Percentiles rank a stretch among this genome's conserved stretches.
These are phyloP conservation scores for Hyppa rectilinea DNA, from an alignment of 2,888 invertebrate species.

Conservation along the genomic window DNA sequence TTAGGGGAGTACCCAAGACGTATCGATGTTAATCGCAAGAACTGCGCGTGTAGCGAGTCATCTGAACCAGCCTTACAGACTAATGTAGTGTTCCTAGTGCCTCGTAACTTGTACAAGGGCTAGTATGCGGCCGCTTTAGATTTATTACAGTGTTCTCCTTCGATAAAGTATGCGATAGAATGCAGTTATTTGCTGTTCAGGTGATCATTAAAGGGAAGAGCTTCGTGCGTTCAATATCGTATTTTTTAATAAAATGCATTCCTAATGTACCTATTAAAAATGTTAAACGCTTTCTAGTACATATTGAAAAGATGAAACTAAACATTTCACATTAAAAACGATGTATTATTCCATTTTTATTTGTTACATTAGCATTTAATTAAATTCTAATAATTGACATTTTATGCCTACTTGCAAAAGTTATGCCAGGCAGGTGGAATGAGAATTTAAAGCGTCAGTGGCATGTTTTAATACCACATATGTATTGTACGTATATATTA, in stretches of 20 bases:
- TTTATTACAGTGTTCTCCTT: slow-evolving; percentile 36
- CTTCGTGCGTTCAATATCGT: neutral
- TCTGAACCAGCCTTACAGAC: slow-evolving; percentile 32
- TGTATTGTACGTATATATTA: neutral
- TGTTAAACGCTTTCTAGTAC: too few species aligned
- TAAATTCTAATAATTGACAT: neutral
- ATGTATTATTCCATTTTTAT: too few species aligned
- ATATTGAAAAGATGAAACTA: neutral
- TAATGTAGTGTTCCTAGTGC: slow-evolving; percentile 23
- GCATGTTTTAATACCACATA: slow-evolving; percentile 2
- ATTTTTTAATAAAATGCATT: neutral
- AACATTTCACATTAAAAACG: neutral
- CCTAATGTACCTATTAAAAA: too few species aligned
- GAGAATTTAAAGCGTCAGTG: slow-evolving; percentile 8
- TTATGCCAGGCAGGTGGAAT: slow-evolving; percentile 24
- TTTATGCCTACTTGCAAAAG: neutral
- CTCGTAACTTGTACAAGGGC: slow-evolving; percentile 45
- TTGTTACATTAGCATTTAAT: too few species aligned
- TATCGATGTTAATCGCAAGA: neutral
- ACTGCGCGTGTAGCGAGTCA: neutral
- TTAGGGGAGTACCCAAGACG: neutral
- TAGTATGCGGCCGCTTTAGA: slow-evolving; percentile 30
- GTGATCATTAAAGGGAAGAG: slow-evolving; percentile 17
- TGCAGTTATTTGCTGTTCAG: slow-evolving; percentile 35
- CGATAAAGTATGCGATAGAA: slow-evolving; percentile 24